Evolutionary conservation across 1,140 invertebrate species (phyloP).

Genomic region (Coenobita brevimanus): DNA sequence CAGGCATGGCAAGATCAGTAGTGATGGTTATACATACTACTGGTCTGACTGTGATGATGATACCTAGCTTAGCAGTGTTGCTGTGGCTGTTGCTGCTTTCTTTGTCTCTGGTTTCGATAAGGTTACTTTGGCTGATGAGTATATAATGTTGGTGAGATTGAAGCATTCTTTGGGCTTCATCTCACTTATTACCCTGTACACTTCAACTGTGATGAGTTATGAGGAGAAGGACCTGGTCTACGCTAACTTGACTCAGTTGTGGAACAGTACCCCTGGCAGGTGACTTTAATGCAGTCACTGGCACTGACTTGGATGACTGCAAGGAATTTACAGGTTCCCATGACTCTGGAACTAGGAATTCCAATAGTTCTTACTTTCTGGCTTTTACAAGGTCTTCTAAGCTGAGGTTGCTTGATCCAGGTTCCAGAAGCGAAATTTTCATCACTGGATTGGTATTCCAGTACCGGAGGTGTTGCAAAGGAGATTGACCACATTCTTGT

Average conservation of each 20-base stretch:
- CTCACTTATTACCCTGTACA: neutral
- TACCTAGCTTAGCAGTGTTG: neutral
- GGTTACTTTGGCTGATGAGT: neutral
- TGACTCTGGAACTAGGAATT: neutral
- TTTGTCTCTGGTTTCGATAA: neutral
- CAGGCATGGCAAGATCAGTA: too few species aligned
- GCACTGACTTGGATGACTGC: neutral
- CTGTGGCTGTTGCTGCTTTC: too few species aligned
- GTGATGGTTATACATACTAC: conserved; percentile 7
- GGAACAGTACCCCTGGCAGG: neutral
- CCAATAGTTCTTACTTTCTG: neutral
- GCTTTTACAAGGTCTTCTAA: too few species aligned
- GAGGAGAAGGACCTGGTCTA: neutral
- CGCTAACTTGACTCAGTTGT: neutral
- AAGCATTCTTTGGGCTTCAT: conserved; percentile 4
- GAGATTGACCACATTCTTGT: neutral
- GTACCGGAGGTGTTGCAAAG: neutral
- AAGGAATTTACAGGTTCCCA: neutral
- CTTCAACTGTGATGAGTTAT: neutral
- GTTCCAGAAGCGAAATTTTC: neutral
- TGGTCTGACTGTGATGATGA: neutral
- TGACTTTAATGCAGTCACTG: neutral
- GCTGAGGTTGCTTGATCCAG: neutral
- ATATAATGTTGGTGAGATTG: neutral
- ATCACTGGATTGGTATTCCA: neutral